phyloP scores from a whole-genome alignment of 2,113 vertebrate genomes.

The Turnix velox region DNA sequence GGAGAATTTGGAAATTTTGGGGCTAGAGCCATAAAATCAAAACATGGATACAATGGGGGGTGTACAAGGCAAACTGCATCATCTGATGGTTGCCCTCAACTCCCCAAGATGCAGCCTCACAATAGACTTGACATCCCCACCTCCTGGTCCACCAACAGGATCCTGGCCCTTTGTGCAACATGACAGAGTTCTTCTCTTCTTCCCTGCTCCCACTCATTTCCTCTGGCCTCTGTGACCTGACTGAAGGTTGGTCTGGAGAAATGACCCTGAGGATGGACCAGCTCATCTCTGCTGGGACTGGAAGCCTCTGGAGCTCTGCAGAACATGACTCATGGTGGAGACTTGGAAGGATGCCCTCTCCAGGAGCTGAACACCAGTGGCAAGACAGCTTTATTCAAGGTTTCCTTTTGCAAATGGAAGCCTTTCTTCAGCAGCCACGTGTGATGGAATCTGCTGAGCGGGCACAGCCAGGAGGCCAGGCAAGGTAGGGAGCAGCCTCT shows the following conservation, averaged over 20 bases:
- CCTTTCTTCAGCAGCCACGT: rapidly evolving
- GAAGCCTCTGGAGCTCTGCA: background rate
- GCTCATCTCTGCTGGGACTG: background rate
- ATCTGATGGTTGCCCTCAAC: background rate
- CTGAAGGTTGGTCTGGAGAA: background rate
- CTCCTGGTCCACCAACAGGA: background rate
- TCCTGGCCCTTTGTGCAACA: background rate
- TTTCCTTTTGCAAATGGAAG: background rate
- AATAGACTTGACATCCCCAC: background rate
- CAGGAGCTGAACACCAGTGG: rapidly evolving
- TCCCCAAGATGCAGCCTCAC: background rate
- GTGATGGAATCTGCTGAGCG: background rate
- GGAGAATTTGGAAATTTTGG: background rate
- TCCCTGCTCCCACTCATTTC: background rate
- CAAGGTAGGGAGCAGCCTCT: background rate
- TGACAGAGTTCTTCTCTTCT: background rate
- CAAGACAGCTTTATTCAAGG: rapidly evolving
- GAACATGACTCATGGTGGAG: rapidly evolving
- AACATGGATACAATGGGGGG: background rate
- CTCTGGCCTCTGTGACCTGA: background rate
- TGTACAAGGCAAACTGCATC: background rate
- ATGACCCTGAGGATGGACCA: background rate
- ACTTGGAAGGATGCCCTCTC: background rate
- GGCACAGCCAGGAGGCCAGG: background rate
- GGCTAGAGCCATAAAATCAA: background rate